Evolutionary conservation across 2,797 vertebrate species (phyloP), one percentile per base, ranked within the genome.

Genomic region (Hydrocynus forskahlii): DNA sequence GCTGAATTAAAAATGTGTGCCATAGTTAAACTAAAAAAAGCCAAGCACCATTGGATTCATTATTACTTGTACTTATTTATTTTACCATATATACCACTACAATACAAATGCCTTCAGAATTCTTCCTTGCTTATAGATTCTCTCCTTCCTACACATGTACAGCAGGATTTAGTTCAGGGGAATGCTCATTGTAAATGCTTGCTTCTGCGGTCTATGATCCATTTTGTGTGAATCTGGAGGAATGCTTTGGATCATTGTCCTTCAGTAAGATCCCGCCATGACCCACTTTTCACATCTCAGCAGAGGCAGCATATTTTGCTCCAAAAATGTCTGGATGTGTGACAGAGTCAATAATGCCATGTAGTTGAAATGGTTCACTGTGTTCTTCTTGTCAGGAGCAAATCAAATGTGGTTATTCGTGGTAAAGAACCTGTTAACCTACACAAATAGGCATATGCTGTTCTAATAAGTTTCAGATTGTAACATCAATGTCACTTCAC

Each of bases 221-320:
- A 66, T 66, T 66, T 40, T 66, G 23, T 66, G 16, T 66, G n/a
- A 62, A 60, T 77, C 40, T 45, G n/a, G 2, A 68, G 13, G 40
- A 45, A 40, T 10, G 38, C 40, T 68, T 45, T 68, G 66, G 40
- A 68, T 45, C 66, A 68, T 68, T 48, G n/a, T 45, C 17, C 40
- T 68, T 43, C n/a, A 68, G 66, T 40, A 68, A 21, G 66, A 45
- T 68, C 66, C 40, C 19, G 10, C 43, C 9, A 68, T 45, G 43
- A 12, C 66, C 66, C 66, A 68, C 19, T 68, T 68, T 69, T 50
- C 45, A 52, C 21, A 70, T 70, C 21, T 70, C 45, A 70, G 29
- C 40, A 45, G 40, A 69, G 38, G 43, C 4, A 48, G 40, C 66
- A 69, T 9, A 69, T 48, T 69, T 69, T 66, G 14, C 40, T 48